Base-by-base conservation (phyloP, 2,888 invertebrate genomes). In the Drosophila lutescens region DNA sequence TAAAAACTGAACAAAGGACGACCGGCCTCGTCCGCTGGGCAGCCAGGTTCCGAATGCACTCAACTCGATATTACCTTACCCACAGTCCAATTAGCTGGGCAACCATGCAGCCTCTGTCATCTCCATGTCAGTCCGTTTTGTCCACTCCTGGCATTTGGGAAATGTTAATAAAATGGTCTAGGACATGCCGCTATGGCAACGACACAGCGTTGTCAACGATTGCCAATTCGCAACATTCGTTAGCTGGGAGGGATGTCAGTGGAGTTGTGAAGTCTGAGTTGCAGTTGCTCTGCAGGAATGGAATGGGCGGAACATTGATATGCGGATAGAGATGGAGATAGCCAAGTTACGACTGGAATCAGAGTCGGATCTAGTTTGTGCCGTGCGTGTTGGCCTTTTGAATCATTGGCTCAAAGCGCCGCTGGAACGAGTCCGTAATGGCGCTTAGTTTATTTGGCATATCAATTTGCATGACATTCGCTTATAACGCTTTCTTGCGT, bases 401-500 rank as follows among this genome's bases (percentile, higher is more conserved):
- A 78, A 69, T 65, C 57, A 65, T 55, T 66, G 43, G 49, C 47
- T 53, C 34, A 65, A 63, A 74, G 46, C 43, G 86, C 86, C 71
- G 54, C 55, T 43, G 67, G 72, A 10, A 59, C 30, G 49, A 50
- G 50, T 49, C 53, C 15, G 62, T 30, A 69, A 57, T 69, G 70
- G 58, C 83, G 77, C 90, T 89, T 90, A 80, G 82, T 78, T 76
- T 76, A 79, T 79, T 80, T 74, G 80, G 84, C 80, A 90, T 89
- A 86, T 78, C 79, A 80, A 82, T 84, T 79, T 79, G 78, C 50
- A 73, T 76, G 90, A 89, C 89, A 83, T 76, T 79, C 82, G 80
- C 79, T 88, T 88, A 60, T 70, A 68, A 67, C 26, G 57, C 81
- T 68, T 49, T 61, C 70, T 46, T 46, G 46, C 40, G 26, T 30